Evolutionary conservation across 2,113 vertebrate species (phyloP), one percentile per base, ranked within the genome.

Genomic region (Corythornis madagascariensis): DNA sequence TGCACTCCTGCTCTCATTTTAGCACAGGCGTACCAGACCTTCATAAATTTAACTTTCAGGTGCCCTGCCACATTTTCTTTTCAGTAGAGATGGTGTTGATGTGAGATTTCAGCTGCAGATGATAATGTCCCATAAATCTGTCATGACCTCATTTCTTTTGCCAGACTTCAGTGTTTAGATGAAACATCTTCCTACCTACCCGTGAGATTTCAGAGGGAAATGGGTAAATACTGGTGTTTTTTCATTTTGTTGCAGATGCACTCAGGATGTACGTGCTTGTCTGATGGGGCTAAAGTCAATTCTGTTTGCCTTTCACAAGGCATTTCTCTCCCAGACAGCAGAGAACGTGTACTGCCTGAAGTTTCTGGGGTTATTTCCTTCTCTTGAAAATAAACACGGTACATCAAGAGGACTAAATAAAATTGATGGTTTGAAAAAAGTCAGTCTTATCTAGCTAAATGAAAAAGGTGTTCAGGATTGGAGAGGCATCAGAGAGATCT

Each of bases 231-330:
- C 18, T 7, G 2, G 2, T 79, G 22, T 20, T 66, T 48, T 67
- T 86, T 47, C 67, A 47, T 22, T 65, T 76, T 85, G 22, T 71
- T 87, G 55, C 50, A 85, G 59, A 33, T 79, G n/a, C 10, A 35
- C 31, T 84, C 4, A 28, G 17, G 55, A 31, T 72, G 22, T 0
- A 0, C 22, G 65, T 59, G 42, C 33, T 4, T 4, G 42, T 45
- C 35, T 70, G 47, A 16, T 1, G 4, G 43, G 18, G 10, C 31
- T 64, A 17, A 79, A 26, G 33, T 69, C 52, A 72, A 8, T 85
- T 79, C 55, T 70, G 11, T 80, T 87, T 29, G 15, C 45, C 19
- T 83, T 69, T 28, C 18, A 17, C 17, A 47, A 67, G 45, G 35
- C 29, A 16, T 18, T 82, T 2, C 10, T 11, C 40, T 94, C 85